Evolutionary conservation across 2,113 vertebrate species (phyloP), one percentile per base, ranked within the genome.

Genomic region (Elephantulus edwardii): DNA sequence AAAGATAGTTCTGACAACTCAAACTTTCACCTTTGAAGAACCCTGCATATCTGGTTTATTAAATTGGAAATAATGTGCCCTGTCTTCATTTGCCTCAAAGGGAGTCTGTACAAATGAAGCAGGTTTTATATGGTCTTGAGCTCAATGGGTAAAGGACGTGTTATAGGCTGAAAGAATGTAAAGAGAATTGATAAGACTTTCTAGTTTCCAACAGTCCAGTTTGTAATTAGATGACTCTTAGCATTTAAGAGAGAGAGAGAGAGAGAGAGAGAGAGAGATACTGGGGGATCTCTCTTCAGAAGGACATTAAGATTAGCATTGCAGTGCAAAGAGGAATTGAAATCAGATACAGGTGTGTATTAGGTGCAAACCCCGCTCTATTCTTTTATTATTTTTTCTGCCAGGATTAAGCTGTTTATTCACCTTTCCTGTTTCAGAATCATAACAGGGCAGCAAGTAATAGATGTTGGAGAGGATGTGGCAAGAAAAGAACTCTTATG

Each of bases 1-100:
- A 50, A 91, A 88, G 86, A 70, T 95, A n/a, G 8, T 90, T 89
- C 68, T 64, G 86, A 30, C 19, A 83, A 71, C 28, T 77, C 46
- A 42, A 81, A 28, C 60, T 83, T 68, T 83, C 20, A 33, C 6
- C 66, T n/a, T 79, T 4, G 6, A 6, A 22, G 78, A 38, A 44
- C n/a, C 71, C 54, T 83, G 62, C 64, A 38, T 30, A 81, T 83
- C 86, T 80, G 48, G 38, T 6, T 56, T 90, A 75, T 62, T 77
- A 91, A 58, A 28, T 38, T 62, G n/a, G 44, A 28, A 35, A 80
- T 66, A 82, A 88, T 88, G 28, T 50, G 8, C 42, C 66, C 75
- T 91, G 71, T 56, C 33, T 56, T 40, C 52, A 0, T 50, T 88
- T 83, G 40, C 87, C 86, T 52, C 48, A 46, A 86, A 92, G 30